Conservation (phyloP, 2,797 vertebrate species). For the Bradypus variegatus region DNA sequence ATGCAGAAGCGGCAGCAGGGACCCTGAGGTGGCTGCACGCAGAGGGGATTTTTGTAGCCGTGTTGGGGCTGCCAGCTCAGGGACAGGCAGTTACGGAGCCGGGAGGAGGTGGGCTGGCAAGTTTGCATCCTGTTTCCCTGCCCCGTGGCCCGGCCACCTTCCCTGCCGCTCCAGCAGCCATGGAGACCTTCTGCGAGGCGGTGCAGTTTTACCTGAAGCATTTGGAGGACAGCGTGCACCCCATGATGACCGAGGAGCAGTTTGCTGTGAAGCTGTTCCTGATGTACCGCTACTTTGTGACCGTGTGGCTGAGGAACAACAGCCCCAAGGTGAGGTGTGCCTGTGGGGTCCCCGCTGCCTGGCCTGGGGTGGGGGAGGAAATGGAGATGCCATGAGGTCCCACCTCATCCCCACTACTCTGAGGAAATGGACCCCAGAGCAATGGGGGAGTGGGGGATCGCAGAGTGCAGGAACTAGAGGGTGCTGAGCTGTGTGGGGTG, state of each 20-base stretch:
- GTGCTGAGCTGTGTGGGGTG: fast-evolving
- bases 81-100: fast-evolving
- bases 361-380: not conserved
- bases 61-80: not conserved
- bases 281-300: slow-evolving; percentile 54
- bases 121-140: fast-evolving
- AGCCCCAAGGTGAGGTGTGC: not conserved
- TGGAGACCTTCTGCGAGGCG: slow-evolving; percentile 60
- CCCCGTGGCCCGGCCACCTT: no score
- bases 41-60: no score
- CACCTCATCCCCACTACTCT: not conserved
- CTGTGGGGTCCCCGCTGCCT: fast-evolving
- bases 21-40: fast-evolving
- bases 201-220: slow-evolving; percentile 62
- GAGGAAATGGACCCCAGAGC: not conserved
- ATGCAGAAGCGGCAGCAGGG: no score
- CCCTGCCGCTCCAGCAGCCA: not conserved
- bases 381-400: not conserved
- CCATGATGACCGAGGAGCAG: slow-evolving; percentile 53
- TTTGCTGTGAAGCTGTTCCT: slow-evolving; percentile 58
- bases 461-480: not conserved
- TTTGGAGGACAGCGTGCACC: slow-evolving; percentile 59
- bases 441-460: fast-evolving
- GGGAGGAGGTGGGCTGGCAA: fast-evolving
- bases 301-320: slow-evolving; percentile 39